Percentiles rank a stretch among this genome's conserved stretches.
These are phyloP conservation scores for Idaea straminata DNA, from an alignment of 2,888 invertebrate genomes.

Conservation along the genomic window DNA sequence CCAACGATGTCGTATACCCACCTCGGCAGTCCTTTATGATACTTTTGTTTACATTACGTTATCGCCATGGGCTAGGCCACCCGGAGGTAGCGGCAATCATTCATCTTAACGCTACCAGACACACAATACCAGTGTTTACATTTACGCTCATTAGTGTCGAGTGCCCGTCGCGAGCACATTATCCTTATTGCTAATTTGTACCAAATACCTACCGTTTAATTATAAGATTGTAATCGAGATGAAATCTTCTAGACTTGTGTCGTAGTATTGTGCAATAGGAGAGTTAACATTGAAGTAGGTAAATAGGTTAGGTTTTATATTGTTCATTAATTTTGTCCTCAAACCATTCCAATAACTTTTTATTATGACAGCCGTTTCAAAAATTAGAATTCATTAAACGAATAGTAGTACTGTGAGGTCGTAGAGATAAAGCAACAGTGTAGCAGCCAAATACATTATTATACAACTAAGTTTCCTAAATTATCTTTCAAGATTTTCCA, in stretches of 20 bases:
- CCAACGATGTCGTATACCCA: neutral
- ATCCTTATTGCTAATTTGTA: neutral
- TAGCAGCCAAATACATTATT: too few species aligned
- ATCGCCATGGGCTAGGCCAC: slow-evolving; percentile 38
- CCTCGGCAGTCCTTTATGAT: slow-evolving; percentile 13
- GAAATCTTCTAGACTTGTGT: neutral
- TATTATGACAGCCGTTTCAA: too few species aligned
- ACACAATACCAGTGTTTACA: slow-evolving; percentile 16
- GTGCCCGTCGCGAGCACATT: slow-evolving; percentile 15
- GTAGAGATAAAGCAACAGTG: too few species aligned
- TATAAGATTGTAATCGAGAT: neutral
- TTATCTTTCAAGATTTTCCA: too few species aligned
- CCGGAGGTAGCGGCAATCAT: slow-evolving; percentile 35
- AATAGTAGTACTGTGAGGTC: too few species aligned
- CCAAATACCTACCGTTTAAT: neutral
- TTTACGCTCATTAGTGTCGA: slow-evolving; percentile 14
- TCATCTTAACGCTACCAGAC: slow-evolving; percentile 23
- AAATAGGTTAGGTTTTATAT: too few species aligned
- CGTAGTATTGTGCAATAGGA: neutral
- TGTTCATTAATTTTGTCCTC: too few species aligned
- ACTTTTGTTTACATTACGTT: slow-evolving; percentile 17
- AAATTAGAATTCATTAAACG: too few species aligned
- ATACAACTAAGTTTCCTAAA: too few species aligned
- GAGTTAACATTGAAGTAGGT: neutral
- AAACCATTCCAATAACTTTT: too few species aligned